These are phyloP conservation scores for Orthosia incerta DNA, from an alignment of 2,888 invertebrate genomes.

Conservation along the genomic window DNA sequence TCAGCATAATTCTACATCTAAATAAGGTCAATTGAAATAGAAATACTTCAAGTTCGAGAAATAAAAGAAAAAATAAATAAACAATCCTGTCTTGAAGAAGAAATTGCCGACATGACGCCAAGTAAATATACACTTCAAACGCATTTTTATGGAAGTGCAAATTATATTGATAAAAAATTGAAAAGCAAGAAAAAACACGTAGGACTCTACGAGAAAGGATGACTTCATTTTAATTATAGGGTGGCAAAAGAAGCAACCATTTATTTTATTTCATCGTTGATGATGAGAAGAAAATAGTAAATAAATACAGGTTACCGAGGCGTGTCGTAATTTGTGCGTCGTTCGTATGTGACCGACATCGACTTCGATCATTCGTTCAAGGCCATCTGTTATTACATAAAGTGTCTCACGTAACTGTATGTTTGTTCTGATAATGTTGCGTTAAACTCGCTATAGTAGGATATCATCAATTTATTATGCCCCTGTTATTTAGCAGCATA, in stretches of 20 bases:
- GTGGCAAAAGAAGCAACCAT: constrained; percentile 31
- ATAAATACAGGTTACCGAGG: constrained; percentile 74
- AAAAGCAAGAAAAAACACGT: constrained; percentile 26
- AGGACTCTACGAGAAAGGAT: constrained; percentile 28
- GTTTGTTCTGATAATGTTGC: constrained; percentile 36
- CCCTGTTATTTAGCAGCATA: constrained; percentile 27
- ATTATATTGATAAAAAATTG: constrained; percentile 28
- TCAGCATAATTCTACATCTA: constrained; percentile 21
- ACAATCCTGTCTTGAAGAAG: not conserved
- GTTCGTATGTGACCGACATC: constrained; percentile 77
- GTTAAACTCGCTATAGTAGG: constrained; percentile 13
- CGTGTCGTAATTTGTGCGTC: constrained; percentile 74
- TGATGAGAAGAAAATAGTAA: constrained; percentile 52
- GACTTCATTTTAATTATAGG: constrained; percentile 44
- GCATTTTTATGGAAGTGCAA: constrained; percentile 24
- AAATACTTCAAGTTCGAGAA: constrained; percentile 11
- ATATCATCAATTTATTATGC: constrained; percentile 13
- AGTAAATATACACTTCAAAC: constrained; percentile 25
- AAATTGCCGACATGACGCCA: constrained; percentile 25
- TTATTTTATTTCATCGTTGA: constrained; percentile 17
- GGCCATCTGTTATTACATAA: constrained; percentile 80
- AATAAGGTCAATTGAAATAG: constrained; percentile 17
- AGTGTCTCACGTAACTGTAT: constrained; percentile 71
- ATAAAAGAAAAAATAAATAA: constrained; percentile 29
- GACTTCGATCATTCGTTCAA: constrained; percentile 79